Percentiles rank a stretch among this genome's conserved stretches.
Conservation (phyloP, 2,797 vertebrate genomes). For the Antrozous pallidus region DNA sequence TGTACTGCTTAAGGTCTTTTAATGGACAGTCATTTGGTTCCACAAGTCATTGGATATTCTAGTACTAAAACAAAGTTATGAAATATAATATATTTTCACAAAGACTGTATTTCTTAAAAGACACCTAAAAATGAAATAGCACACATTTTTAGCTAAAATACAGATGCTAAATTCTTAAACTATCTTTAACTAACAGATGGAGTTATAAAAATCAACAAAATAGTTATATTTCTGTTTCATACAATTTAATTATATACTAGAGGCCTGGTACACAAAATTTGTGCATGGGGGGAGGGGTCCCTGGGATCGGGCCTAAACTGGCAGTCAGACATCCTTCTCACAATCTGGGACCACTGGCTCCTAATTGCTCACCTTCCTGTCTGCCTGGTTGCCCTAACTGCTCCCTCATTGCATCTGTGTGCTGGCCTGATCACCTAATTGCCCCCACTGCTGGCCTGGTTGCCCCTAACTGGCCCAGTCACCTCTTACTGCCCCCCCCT, state of each 20-base stretch:
- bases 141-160: slow-evolving; percentile 48
- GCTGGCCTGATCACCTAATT: no score
- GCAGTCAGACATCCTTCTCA: no score
- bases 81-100: slow-evolving; percentile 17
- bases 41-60: neutral
- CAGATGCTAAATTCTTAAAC: neutral
- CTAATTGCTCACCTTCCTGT: no score
- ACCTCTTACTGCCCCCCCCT: no score
- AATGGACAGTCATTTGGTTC: neutral
- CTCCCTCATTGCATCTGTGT: no score
- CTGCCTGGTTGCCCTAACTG: no score
- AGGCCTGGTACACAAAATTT: no score
- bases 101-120: slow-evolving; percentile 24
- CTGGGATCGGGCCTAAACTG: no score
- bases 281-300: no score
- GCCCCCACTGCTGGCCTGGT: no score
- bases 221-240: neutral
- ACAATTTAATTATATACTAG: neutral
- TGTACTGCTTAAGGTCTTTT: neutral
- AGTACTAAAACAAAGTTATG: neutral
- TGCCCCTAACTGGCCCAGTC: no score
- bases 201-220: neutral
- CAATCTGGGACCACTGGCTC: no score
- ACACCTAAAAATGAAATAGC: neutral
- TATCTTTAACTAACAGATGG: slow-evolving; percentile 12